Conservation (phyloP, 1,140 invertebrate genomes). For the Drosophila seguyi region DNA sequence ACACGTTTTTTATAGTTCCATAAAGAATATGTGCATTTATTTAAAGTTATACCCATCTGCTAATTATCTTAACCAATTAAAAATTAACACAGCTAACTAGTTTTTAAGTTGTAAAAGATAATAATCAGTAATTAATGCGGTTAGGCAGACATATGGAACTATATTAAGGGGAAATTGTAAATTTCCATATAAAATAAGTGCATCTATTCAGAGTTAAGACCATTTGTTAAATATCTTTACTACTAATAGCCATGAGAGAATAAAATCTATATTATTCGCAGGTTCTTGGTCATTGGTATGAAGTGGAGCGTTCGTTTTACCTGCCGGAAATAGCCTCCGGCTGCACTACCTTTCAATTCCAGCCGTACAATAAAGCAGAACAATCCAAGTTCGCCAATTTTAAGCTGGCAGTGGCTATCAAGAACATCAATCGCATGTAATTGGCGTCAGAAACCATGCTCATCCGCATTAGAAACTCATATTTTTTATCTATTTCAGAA, state of each 20-base stretch:
- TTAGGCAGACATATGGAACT: neutral
- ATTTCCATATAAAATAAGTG: neutral
- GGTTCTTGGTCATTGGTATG: conserved; percentile 90
- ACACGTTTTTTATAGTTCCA: neutral
- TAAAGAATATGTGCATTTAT: too few relatives aligned
- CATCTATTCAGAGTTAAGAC: too few relatives aligned
- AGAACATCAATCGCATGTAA: conserved; percentile 88
- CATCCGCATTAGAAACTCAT: too few relatives aligned
- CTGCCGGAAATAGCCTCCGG: conserved; percentile 89
- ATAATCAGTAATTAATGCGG: too few relatives aligned
- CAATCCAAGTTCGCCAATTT: conserved; percentile 77
- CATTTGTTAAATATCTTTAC: neutral
- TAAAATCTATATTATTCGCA: conserved; percentile 58
- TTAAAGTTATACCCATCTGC: too few relatives aligned
- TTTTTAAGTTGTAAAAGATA: too few relatives aligned
- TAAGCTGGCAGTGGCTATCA: conserved; percentile 87
- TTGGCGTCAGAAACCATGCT: conserved; percentile 23
- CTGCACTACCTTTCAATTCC: conserved; percentile 88
- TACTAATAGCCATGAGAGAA: neutral
- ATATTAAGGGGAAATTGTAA: too few relatives aligned
- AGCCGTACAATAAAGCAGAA: conserved; percentile 85
- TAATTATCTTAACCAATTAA: neutral
- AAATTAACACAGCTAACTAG: neutral
- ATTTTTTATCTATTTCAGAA: conserved; percentile 35
- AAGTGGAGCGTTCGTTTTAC: conserved; percentile 90